Evolutionary conservation across 2,888 invertebrate genomes (phyloP).

Genomic region (Pseudolycoriella hygida): DNA sequence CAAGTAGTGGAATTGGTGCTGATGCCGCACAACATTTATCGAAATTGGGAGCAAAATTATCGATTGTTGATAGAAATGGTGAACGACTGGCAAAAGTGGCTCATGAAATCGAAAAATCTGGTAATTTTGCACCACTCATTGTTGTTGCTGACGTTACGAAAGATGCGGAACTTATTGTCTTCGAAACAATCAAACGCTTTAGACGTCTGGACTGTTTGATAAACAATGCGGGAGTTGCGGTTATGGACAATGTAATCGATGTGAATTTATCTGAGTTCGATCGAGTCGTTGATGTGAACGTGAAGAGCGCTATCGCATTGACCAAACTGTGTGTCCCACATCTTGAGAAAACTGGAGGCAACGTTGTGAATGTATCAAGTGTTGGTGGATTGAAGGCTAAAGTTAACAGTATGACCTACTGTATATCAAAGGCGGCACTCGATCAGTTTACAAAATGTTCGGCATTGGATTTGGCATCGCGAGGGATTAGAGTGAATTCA

Average conservation of each 20-base stretch:
- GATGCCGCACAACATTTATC: conserved; percentile 3
- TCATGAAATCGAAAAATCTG: no score
- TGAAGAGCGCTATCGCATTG: conserved; percentile 55
- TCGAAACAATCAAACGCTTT: no score
- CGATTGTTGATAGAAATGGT: no score
- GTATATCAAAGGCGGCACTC: conserved; percentile 85
- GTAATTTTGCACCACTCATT: no score
- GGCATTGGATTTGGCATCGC: no score
- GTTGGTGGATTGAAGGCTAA: conserved; percentile 79
- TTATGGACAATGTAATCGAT: conserved; percentile 58
- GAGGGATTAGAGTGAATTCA: no score
- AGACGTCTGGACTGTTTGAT: no score
- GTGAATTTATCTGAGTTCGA: conserved; percentile 72
- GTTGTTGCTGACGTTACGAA: no score
- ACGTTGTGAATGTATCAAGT: conserved; percentile 84
- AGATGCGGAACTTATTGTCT: no score
- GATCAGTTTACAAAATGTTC: no score
- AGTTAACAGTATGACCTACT: conserved; percentile 72
- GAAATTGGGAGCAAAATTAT: background rate
- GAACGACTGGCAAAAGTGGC: no score
- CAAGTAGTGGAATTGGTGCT: conserved; percentile 1
- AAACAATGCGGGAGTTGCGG: no score
- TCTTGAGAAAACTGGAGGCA: conserved; percentile 60
- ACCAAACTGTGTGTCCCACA: conserved; percentile 73
- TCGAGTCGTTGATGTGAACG: conserved; percentile 70